Conservation (phyloP, 2,113 vertebrate genomes). For the Hiodon alosoides region DNA sequence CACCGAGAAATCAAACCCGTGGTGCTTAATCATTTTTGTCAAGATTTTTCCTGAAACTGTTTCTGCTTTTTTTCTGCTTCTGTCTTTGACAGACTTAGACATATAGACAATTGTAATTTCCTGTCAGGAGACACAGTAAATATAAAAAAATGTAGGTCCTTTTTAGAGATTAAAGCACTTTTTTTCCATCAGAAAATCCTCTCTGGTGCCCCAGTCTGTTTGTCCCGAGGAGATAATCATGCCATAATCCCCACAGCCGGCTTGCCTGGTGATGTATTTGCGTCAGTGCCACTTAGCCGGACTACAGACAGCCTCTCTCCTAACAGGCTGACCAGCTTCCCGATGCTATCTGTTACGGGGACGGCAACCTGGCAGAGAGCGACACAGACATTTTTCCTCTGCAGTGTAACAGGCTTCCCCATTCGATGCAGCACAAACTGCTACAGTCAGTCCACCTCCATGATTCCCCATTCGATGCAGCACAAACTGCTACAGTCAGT, state of each 20-base stretch:
- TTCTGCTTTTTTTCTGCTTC: neutral
- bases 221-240: neutral
- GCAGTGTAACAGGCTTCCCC: neutral
- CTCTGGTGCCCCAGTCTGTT: slow-evolving; percentile 10
- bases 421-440: too few relatives aligned
- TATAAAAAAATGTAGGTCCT: neutral
- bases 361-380: slow-evolving; percentile 24
- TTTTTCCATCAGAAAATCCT: slow-evolving; percentile 1
- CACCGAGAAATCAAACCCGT: too few relatives aligned
- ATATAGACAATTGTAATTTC: neutral
- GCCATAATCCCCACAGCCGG: slow-evolving; percentile 31
- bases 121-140: neutral
- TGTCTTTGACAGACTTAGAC: too few relatives aligned
- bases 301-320: slow-evolving; percentile 31
- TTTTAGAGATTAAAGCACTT: neutral
- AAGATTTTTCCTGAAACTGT: too few relatives aligned
- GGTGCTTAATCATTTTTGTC: too few relatives aligned
- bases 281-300: slow-evolving; percentile 25
- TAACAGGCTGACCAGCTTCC: slow-evolving; percentile 50
- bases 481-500: too few relatives aligned
- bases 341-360: slow-evolving; percentile 33
- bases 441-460: too few relatives aligned
- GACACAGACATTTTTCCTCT: slow-evolving; percentile 15
- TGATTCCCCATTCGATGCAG: too few relatives aligned
- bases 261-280: slow-evolving; percentile 16